Evolutionary conservation across 2,888 invertebrate genomes (phyloP).

Genomic region (Tenthredo mesomela): DNA sequence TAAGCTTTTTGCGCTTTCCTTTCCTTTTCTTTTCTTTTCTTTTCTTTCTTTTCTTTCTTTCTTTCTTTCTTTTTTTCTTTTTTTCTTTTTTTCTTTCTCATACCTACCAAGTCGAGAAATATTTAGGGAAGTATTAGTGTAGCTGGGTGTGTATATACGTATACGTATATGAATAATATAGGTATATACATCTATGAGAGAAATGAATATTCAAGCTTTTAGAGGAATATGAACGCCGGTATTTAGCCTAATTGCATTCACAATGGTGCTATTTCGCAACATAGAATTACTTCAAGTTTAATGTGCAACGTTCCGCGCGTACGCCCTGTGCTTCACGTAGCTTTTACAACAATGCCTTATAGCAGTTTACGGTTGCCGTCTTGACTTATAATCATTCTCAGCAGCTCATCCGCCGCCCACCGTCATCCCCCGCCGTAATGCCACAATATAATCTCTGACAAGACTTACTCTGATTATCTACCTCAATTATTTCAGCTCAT

Average conservation of each 20-base stretch:
- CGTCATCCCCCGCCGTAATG: constrained; percentile 15
- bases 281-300: constrained; percentile 53
- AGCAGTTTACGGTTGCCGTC: constrained; percentile 45
- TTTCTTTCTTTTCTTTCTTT: too few species aligned
- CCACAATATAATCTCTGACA: constrained; percentile 42
- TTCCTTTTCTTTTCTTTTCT: neutral
- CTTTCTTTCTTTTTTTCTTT: neutral
- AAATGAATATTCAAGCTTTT: constrained; percentile 47
- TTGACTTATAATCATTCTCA: constrained; percentile 42
- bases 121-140: neutral
- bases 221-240: constrained; percentile 52
- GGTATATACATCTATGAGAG: neutral
- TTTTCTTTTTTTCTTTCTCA: too few species aligned
- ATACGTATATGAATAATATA: neutral
- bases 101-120: neutral
- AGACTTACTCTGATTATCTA: constrained; percentile 45
- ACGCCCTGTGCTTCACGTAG: neutral
- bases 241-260: constrained; percentile 54
- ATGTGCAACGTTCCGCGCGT: constrained; percentile 48
- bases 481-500: constrained; percentile 39
- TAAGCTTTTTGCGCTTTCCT: neutral
- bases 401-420: constrained; percentile 33
- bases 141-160: too few species aligned
- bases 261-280: constrained; percentile 53
- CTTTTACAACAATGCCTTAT: constrained; percentile 43